A percentile compares a stretch with the other conserved stretches of the same genome.
Conservation (phyloP, 2,797 vertebrate species). For the Eulemur albifrons region DNA sequence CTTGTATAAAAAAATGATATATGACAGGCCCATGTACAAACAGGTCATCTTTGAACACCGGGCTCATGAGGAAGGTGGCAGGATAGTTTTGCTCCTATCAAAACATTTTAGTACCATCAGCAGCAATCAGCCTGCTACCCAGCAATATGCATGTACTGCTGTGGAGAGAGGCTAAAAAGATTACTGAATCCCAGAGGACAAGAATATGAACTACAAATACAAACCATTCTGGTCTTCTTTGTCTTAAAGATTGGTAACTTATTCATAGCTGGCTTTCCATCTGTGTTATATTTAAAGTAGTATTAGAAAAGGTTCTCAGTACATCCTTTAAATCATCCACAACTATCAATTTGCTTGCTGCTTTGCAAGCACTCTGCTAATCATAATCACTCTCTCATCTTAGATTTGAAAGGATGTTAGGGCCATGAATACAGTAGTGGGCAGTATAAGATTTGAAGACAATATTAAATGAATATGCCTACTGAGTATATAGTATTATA, state of each 20-base stretch:
- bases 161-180: slow-evolving; percentile 72
- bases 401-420: slow-evolving; percentile 40
- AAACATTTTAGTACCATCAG: slow-evolving; percentile 32
- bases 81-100: slow-evolving; percentile 27
- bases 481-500: neutral
- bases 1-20: slow-evolving; percentile 19
- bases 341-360: slow-evolving; percentile 50
- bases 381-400: slow-evolving; percentile 33
- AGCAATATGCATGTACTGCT: slow-evolving; percentile 40
- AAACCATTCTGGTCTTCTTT: slow-evolving; percentile 63
- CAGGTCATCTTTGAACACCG: slow-evolving; percentile 38
- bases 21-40: neutral
- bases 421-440: neutral
- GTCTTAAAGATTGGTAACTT: slow-evolving; percentile 60
- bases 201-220: slow-evolving; percentile 58
- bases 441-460: neutral
- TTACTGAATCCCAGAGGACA: slow-evolving; percentile 75
- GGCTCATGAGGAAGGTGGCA: neutral
- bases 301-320: slow-evolving; percentile 49
- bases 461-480: neutral
- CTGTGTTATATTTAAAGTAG: slow-evolving; percentile 60
- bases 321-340: slow-evolving; percentile 50
- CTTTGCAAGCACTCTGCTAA: slow-evolving; percentile 36
- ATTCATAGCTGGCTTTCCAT: slow-evolving; percentile 53
- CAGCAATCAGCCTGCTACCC: slow-evolving; percentile 27